These are phyloP conservation scores for Epizoanthus scotinus DNA, from an alignment of 92 coral and sea anemone genomes.

Conservation along the genomic window DNA sequence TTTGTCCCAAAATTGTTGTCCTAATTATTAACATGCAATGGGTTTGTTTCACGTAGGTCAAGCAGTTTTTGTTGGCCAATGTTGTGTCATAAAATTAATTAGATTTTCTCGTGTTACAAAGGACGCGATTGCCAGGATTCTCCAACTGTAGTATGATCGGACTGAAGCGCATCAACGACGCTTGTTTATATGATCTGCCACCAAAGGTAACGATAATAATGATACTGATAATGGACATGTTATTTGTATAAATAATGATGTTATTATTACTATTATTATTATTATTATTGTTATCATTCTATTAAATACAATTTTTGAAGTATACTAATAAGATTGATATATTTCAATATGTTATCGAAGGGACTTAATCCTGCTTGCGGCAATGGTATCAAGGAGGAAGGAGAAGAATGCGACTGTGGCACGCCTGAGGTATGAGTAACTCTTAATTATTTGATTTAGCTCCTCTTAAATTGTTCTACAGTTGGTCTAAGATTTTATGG, in stretches of 20 bases:
- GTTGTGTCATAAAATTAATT: background rate
- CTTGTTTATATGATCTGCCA: conserved; percentile 65
- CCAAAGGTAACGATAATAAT: background rate
- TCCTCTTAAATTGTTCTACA: no score
- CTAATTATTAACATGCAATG: no score
- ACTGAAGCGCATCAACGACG: conserved; percentile 52
- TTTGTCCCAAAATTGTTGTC: no score
- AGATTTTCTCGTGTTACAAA: background rate
- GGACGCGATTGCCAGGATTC: conserved; percentile 75
- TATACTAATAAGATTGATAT: background rate
- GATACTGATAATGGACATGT: background rate
- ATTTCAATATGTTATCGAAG: conserved; percentile 12
- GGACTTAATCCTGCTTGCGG: conserved; percentile 75
- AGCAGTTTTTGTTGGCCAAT: no score
- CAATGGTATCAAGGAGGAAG: conserved; percentile 85
- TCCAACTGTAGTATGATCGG: conserved; percentile 69
- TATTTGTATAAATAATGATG: no score
- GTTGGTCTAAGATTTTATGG: no score
- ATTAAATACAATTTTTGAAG: background rate
- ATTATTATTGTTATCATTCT: background rate
- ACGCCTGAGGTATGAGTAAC: conserved; percentile 66
- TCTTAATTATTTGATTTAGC: no score
- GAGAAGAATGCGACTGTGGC: conserved; percentile 95
- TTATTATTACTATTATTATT: no score
- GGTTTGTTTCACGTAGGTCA: no score